Evolutionary conservation across 2,888 invertebrate species (phyloP).

Genomic region (Lysandra coridon): DNA sequence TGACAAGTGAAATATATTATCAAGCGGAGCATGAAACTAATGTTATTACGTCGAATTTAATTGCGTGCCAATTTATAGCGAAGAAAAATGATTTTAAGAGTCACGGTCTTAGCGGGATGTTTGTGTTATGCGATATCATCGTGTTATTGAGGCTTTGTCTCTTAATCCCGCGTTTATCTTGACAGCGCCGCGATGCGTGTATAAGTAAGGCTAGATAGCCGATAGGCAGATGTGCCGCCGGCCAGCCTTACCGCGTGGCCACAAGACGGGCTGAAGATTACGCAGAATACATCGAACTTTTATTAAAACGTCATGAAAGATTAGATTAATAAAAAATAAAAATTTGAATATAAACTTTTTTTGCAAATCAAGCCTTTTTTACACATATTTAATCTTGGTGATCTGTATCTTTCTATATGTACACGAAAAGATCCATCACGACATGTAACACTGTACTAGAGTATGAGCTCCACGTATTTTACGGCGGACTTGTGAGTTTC

Average conservation of each 20-base stretch:
- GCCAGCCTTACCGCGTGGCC: background rate
- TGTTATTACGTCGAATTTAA: conserved; percentile 25
- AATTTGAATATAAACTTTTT: background rate
- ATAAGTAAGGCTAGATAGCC: conserved; percentile 39
- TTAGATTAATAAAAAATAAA: background rate
- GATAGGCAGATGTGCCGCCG: conserved; percentile 50
- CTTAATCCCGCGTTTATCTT: conserved; percentile 39
- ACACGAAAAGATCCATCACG: no score
- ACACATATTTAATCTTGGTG: no score
- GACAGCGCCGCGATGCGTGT: conserved; percentile 38
- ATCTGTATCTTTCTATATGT: no score
- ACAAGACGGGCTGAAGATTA: background rate
- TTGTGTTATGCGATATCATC: conserved; percentile 39
- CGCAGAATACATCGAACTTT: no score
- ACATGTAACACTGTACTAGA: no score
- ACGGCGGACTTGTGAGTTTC: no score
- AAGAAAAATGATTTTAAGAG: conserved; percentile 26
- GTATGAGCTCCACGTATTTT: no score
- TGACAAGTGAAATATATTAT: conserved; percentile 16
- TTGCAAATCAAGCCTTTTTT: no score
- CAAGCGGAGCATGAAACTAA: conserved; percentile 17
- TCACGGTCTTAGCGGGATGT: conserved; percentile 35
- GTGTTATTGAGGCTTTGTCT: conserved; percentile 38
- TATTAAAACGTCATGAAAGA: no score
- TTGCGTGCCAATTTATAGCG: conserved; percentile 21